Conservation (phyloP, 2,888 invertebrate species). For the Calliphora vomitoria region DNA sequence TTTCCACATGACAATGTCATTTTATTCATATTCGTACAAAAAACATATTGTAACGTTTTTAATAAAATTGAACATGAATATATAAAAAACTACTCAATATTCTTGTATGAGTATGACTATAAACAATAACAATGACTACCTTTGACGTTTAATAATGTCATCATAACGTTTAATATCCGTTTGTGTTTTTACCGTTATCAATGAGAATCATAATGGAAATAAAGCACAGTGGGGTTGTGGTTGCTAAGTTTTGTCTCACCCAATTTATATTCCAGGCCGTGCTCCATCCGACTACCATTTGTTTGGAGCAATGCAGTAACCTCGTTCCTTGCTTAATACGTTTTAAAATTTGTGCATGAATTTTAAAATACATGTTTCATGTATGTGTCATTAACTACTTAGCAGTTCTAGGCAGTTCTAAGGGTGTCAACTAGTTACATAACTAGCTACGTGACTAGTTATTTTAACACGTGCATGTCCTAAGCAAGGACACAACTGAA, state of each 20-base stretch:
- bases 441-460: too few relatives aligned
- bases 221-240: background rate
- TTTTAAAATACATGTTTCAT: too few relatives aligned
- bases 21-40: constrained; percentile 11
- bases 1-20: constrained; percentile 27
- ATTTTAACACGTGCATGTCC: too few relatives aligned
- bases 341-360: too few relatives aligned
- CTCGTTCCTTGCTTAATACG: too few relatives aligned
- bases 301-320: too few relatives aligned
- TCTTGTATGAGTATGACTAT: background rate
- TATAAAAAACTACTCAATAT: constrained; percentile 16
- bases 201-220: background rate
- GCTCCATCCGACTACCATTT: too few relatives aligned
- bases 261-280: background rate
- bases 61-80: constrained; percentile 36
- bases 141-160: constrained; percentile 42
- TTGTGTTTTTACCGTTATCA: background rate
- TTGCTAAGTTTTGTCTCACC: too few relatives aligned
- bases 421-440: too few relatives aligned
- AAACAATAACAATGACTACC: constrained; percentile 31
- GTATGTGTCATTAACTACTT: too few relatives aligned
- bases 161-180: constrained; percentile 43
- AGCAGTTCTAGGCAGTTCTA: too few relatives aligned
- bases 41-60: background rate
- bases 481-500: too few relatives aligned